These are phyloP conservation scores for Selenia dentaria DNA, from an alignment of 2,888 invertebrate genomes.

Conservation along the genomic window DNA sequence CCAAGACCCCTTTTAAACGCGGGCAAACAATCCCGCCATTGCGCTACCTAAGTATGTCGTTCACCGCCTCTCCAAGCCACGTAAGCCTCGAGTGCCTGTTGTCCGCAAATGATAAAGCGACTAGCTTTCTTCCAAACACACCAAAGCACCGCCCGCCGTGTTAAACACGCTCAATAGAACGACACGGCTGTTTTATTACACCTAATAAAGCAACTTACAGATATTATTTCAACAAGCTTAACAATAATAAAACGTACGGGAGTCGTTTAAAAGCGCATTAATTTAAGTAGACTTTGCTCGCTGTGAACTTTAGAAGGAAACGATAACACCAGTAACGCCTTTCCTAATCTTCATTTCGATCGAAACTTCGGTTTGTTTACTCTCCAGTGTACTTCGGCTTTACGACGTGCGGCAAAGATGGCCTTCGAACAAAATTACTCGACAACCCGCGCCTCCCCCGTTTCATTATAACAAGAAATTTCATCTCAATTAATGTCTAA, in stretches of 20 bases:
- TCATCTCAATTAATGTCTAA: slow-evolving; percentile 84
- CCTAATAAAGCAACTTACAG: slow-evolving; percentile 42
- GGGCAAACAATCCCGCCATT: slow-evolving; percentile 52
- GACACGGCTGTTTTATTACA: slow-evolving; percentile 40
- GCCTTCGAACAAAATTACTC: slow-evolving; percentile 69
- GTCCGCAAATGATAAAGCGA: slow-evolving; percentile 76
- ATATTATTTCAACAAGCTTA: slow-evolving; percentile 29
- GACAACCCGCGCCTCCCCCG: slow-evolving; percentile 51
- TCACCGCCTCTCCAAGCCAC: slow-evolving; percentile 53
- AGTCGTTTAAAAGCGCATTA: slow-evolving; percentile 46
- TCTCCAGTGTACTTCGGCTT: slow-evolving; percentile 59
- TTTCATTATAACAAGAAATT: slow-evolving; percentile 81
- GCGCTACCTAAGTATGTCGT: slow-evolving; percentile 52
- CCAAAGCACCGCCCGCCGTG: slow-evolving; percentile 41
- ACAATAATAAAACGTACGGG: slow-evolving; percentile 32
- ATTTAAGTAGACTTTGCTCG: slow-evolving; percentile 51
- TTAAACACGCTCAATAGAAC: slow-evolving; percentile 41
- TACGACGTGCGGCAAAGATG: slow-evolving; percentile 59
- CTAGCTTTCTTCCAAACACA: slow-evolving; percentile 58
- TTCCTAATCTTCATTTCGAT: slow-evolving; percentile 71
- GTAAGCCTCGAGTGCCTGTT: slow-evolving; percentile 67
- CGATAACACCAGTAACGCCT: slow-evolving; percentile 67
- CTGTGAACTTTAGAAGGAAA: slow-evolving; percentile 59
- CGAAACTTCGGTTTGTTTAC: slow-evolving; percentile 73
- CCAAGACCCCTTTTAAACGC: slow-evolving; percentile 47